Evolutionary conservation across 2,888 invertebrate species (phyloP), one percentile per base, ranked within the genome.

Genomic region (Sepioteuthis lessoniana): DNA sequence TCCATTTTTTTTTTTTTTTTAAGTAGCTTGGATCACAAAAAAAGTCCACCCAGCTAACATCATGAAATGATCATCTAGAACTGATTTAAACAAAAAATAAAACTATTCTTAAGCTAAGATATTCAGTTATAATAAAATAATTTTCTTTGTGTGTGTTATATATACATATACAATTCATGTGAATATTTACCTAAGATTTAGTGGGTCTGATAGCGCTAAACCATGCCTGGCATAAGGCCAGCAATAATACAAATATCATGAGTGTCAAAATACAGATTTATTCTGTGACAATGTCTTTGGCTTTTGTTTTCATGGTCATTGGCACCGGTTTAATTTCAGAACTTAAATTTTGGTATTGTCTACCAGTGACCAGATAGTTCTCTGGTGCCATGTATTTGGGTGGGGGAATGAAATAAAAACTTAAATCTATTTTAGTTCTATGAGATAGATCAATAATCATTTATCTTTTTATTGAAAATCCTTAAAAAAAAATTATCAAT

Each of bases 251-350:
- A 21, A 35, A n/a, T 35, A 76, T 35, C 7, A 35, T 76, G 35
- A 76, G 76, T n/a, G 76, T n/a, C n/a, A 76, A 76, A 76, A 76
- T 76, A 76, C n/a, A 13, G n/a, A 60, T 76, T n/a, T 35, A 76
- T 76, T 76, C 76, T 76, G 76, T 76, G 76, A 76, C 76, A 76
- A 76, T 76, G 76, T 76, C 76, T 76, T 76, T 76, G 76, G 76
- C 76, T 35, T 76, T 76, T 35, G 10, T 76, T 76, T 35, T n/a
- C 19, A n/a, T 76, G 76, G 76, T 35, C n/a, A 76, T n/a, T 76
- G 76, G 76, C 76, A 76, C 76, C 76, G n/a, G n/a, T 76, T 76
- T 76, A 16, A n/a, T 76, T 76, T n/a, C n/a, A 76, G 76, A 76
- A 76, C 76, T 76, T 42, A 42, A 42, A 42, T 42, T 42, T n/a